Evolutionary conservation across 2,797 vertebrate species (phyloP), one percentile per base, ranked within the genome.

Genomic region (Malurus splendens): DNA sequence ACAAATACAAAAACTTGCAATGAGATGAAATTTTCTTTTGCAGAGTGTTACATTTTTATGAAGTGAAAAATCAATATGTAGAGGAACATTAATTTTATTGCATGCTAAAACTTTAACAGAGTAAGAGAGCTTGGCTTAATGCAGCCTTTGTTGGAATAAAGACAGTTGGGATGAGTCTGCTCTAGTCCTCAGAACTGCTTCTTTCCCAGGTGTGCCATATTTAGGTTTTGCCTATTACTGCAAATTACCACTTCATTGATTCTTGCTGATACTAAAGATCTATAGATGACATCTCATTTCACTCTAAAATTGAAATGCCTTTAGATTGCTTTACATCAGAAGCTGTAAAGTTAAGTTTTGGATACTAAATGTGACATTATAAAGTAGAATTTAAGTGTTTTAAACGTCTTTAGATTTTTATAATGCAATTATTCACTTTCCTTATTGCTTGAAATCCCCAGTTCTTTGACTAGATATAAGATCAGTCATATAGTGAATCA

Each of bases 21-120:
- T 83, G 57, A 82, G 85, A 80, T 94, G 72, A 92, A 86, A 84
- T 91, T 90, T 92, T 87, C 85, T 67, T 95, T 82, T 94, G 61
- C 82, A 66, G 89, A 88, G 57, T 60, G 71, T 73, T 90, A 77
- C 39, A 28, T 88, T 90, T 95, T 93, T 94, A 94, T 89, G 82
- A 91, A 86, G 82, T 92, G 87, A 93, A 93, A 92, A 95, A 91
- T 93, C 81, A 92, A 52, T 93, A 93, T 77, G 90, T 89, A 90
- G 70, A 87, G 90, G 70, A 87, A 94, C 78, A 83, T 96, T 93
- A 93, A 96, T 93, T 93, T 95, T 93, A 86, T 75, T 90, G 41
- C 48, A 28, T 48, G 80, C 89, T 96, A 76, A 94, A 93, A 90
- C 86, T 87, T 91, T 76, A 89, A 92, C 3, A 0, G 70, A 80